Evolutionary conservation across 2,888 invertebrate genomes (phyloP).

Genomic region (Eueremaeus valkanovi): DNA sequence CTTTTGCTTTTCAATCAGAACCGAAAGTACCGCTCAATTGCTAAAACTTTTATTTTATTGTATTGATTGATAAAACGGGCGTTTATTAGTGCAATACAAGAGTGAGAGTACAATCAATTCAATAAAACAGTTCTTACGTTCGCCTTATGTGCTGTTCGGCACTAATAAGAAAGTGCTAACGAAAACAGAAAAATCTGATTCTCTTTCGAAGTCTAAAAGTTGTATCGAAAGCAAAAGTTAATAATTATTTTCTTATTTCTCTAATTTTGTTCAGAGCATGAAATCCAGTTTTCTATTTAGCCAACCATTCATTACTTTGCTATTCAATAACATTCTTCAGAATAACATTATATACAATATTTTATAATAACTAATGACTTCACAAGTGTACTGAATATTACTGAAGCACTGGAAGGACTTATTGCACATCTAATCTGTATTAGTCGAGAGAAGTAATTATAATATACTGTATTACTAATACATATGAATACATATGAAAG

Average conservation of each 20-base stretch:
- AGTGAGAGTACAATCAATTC: background rate
- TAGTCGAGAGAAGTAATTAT: background rate
- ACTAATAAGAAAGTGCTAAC: background rate
- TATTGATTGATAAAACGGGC: conserved; percentile 11
- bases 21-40: background rate
- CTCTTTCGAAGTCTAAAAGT: background rate
- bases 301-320: conserved; percentile 24
- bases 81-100: conserved; percentile 5
- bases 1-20: background rate
- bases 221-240: background rate
- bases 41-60: conserved; percentile 17
- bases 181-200: background rate
- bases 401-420: conserved; percentile 29
- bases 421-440: conserved; percentile 2
- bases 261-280: background rate
- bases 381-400: no score
- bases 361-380: conserved; percentile 27
- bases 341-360: conserved; percentile 24
- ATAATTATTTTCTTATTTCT: conserved; percentile 19
- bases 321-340: conserved; percentile 23
- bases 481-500: no score
- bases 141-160: background rate
- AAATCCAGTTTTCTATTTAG: conserved; percentile 32
- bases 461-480: no score
- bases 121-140: background rate